Evolutionary conservation across 2,113 vertebrate species (phyloP).

Genomic region (Mirounga angustirostris): DNA sequence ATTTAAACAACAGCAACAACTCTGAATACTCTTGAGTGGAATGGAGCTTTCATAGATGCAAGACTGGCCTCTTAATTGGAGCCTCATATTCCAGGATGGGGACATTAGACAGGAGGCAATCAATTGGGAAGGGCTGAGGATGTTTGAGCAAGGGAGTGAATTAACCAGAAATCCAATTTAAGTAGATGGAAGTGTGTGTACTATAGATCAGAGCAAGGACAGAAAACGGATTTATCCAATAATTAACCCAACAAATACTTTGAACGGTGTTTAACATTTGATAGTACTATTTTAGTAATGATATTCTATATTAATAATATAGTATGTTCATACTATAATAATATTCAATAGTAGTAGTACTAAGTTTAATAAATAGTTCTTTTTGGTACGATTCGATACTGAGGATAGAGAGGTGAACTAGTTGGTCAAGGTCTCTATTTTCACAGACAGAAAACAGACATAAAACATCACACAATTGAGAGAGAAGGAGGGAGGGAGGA

Average conservation of each 20-base stretch:
- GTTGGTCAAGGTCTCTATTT: not conserved
- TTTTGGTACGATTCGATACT: not conserved
- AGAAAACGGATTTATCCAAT: conserved; percentile 30
- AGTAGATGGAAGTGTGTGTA: conserved; percentile 4
- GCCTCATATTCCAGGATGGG: not conserved
- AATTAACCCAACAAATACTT: conserved; percentile 48
- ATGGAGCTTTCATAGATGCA: not conserved
- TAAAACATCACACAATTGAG: not conserved
- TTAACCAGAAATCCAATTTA: conserved; percentile 64
- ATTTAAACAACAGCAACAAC: conserved; percentile 33
- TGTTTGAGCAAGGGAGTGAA: conserved; percentile 50
- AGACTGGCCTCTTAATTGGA: conserved; percentile 22
- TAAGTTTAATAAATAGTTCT: not conserved
- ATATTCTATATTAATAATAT: not conserved
- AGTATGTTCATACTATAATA: not conserved
- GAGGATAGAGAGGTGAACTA: not conserved
- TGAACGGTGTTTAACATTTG: conserved; percentile 23
- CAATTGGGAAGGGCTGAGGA: not conserved
- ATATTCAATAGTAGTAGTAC: not conserved
- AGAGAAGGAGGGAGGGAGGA: not conserved
- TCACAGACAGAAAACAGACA: not conserved
- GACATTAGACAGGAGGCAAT: conserved; percentile 14
- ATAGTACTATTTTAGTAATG: not conserved
- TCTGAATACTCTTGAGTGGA: conserved; percentile 19
- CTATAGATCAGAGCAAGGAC: conserved; percentile 38